A percentile compares a stretch with the other conserved stretches of the same genome.
phyloP scores from a whole-genome alignment of 2,797 vertebrate species.

The Pangasius djambal region DNA sequence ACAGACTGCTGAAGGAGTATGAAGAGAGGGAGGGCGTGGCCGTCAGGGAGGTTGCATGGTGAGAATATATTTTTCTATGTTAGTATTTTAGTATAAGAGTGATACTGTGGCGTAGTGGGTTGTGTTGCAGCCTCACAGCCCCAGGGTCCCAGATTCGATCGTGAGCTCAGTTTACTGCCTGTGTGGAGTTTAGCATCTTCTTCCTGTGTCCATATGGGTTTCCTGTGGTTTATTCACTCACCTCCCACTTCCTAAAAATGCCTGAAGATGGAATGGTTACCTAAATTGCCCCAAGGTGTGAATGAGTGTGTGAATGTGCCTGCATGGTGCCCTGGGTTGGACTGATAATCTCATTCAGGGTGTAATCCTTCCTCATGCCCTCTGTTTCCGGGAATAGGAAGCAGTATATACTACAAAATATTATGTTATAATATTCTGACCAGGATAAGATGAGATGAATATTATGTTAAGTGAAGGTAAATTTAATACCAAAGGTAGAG shows the following conservation, averaged over 20 bases:
- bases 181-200: not conserved
- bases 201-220: not conserved
- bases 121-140: not conserved
- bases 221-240: not conserved
- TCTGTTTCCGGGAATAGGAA: not conserved
- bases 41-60: slow-evolving; percentile 66
- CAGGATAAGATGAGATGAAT: not conserved
- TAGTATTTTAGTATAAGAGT: not conserved
- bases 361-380: not conserved
- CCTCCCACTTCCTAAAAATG: not conserved
- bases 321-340: not conserved
- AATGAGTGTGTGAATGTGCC: not conserved
- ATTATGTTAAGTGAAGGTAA: not conserved
- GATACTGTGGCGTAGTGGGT: not conserved
- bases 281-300: not conserved
- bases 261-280: not conserved
- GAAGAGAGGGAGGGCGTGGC: slow-evolving; percentile 79
- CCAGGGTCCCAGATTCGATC: not conserved
- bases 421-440: not conserved
- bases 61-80: slow-evolving; percentile 35
- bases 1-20: slow-evolving; percentile 83
- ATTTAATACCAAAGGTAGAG: not conserved
- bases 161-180: not conserved
- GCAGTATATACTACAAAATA: too few relatives aligned
- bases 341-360: not conserved